These are phyloP conservation scores for Neelides folsomi DNA, from an alignment of 2,888 invertebrate species.

Conservation along the genomic window DNA sequence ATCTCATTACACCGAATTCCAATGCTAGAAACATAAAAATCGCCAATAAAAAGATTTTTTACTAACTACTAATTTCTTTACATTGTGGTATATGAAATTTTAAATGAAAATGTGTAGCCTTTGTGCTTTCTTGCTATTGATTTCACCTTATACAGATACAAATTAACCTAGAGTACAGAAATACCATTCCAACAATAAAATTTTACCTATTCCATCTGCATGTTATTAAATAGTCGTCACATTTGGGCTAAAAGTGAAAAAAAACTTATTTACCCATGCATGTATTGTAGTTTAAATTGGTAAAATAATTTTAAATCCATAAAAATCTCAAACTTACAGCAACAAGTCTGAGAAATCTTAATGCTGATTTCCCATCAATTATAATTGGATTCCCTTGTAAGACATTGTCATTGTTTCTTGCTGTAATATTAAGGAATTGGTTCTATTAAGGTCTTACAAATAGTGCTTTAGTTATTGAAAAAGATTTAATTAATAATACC, in stretches of 20 bases:
- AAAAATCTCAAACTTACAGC: slow-evolving; percentile 26
- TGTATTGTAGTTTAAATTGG: not conserved
- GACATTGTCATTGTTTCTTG: slow-evolving; percentile 11
- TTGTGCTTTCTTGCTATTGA: no score
- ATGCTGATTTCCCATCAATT: slow-evolving; percentile 2
- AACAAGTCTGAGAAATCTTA: slow-evolving; percentile 24
- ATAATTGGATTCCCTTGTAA: no score
- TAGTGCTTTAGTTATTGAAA: no score
- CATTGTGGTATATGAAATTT: no score
- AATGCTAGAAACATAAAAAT: no score
- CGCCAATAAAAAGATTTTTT: no score
- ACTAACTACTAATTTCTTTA: no score
- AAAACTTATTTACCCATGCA: not conserved
- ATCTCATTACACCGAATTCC: slow-evolving; percentile 18
- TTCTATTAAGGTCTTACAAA: no score
- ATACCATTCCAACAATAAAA: no score
- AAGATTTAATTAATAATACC: slow-evolving; percentile 19
- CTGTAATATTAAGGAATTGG: not conserved
- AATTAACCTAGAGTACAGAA: no score
- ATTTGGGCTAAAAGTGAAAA: not conserved
- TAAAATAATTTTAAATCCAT: not conserved
- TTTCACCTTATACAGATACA: no score
- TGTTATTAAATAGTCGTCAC: slow-evolving; percentile 22
- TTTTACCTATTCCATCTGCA: slow-evolving; percentile 19
- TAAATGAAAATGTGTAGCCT: no score